Evolutionary conservation across 1,140 invertebrate species (phyloP).

Genomic region (Chironomus striatipennis): DNA sequence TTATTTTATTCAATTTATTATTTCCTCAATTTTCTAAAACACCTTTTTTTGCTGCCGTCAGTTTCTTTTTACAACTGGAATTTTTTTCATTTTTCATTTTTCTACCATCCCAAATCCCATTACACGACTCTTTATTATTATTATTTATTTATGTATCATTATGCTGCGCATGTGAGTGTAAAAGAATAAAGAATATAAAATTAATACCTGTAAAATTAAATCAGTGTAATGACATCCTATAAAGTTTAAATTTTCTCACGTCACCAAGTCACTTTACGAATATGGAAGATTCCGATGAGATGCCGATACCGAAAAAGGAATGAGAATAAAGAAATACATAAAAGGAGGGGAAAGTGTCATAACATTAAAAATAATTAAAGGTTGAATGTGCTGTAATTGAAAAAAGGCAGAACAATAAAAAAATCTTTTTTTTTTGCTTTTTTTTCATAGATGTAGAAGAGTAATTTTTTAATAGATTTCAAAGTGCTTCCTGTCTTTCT

Average conservation of each 20-base stretch:
- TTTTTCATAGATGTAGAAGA: not conserved
- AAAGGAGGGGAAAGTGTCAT: conserved; percentile 16
- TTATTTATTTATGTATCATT: not conserved
- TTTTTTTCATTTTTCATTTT: too few species aligned
- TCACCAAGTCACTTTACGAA: not conserved
- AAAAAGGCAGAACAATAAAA: not conserved
- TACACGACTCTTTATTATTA: too few species aligned
- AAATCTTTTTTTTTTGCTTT: not conserved
- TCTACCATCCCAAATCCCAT: not conserved
- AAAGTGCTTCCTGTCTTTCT: conserved; percentile 17
- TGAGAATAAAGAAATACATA: too few species aligned
- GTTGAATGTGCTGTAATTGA: conserved; percentile 7
- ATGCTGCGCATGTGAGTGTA: not conserved
- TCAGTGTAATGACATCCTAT: conserved; percentile 12
- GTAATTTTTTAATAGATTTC: not conserved
- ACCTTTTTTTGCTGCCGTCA: not conserved
- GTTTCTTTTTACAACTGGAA: not conserved
- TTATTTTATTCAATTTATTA: not conserved
- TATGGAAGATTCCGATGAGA: not conserved
- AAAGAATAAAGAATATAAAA: not conserved
- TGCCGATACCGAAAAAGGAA: not conserved
- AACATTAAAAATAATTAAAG: conserved; percentile 20
- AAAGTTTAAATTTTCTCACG: conserved; percentile 11
- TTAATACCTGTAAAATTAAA: conserved; percentile 12
- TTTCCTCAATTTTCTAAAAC: not conserved